Base-by-base conservation (phyloP, 1,140 invertebrate genomes). In the Sesamia nonagrioides region DNA sequence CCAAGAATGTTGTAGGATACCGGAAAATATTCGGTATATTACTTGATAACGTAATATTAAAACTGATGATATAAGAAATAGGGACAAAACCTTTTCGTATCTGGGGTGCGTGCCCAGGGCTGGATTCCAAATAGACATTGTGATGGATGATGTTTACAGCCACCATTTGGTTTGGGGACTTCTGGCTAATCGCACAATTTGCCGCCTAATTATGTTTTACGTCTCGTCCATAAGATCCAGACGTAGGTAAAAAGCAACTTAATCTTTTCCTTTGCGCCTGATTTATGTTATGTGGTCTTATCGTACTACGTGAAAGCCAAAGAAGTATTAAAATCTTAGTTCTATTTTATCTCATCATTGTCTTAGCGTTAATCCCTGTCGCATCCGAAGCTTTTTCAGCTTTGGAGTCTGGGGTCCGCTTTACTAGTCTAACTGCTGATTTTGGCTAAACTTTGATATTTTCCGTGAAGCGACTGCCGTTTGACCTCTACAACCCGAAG, bases 61-160 rank as follows among this genome's bases (percentile, higher is more conserved):
- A 33, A 48, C 66, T 15, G 21, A 48, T 33, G 11, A 33, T 33
- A 42, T 27, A 50, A 17, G 42, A 50, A 69, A 33, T 33, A 50
- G 1, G 42, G 21, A 27, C 66, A 11, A 8, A 11, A 33, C 33
- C 17, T 71, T 71, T 71, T 71, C 37, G 48, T 9, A 71, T 18
- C 37, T 13, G 68, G 48, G 15, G 6, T 69, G 3, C 11, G 11
- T 15, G 13, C 13, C 33, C 33, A 35, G 52, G n/a, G 33, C 2
- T 13, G 35, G 52, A 73, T 73, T 50, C 33, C 18, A 5, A 45
- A 3, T 18, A 42, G 35, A 58, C 52, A 73, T n/a, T 17, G 54
- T 73, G 71, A 73, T 73, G 71, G 54, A 60, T 73, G 71, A 73
- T 72, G 52, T 73, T 71, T 60, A 73, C 52, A 42, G 11, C 2